Base-by-base conservation (phyloP, 2,797 vertebrate species). In the Lacerta agilis region DNA sequence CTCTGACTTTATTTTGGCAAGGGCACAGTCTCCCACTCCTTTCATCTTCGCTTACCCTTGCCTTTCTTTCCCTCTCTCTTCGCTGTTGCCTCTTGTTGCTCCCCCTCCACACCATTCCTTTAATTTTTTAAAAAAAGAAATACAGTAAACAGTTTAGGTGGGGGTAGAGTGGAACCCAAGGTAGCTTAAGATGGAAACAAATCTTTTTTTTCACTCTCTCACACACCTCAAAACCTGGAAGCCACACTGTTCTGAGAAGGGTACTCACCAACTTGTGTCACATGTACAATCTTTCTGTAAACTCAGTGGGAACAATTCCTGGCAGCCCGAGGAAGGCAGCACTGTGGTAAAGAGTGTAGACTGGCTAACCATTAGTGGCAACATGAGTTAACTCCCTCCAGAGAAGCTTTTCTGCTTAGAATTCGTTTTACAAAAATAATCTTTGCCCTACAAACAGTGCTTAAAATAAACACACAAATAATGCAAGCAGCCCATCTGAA, bases 1-100 rank as follows among this genome's bases (percentile, higher is more conserved):
- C 92, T 90, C 90, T 92, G 89, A 79, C 1, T 29, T 91, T 90
- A 36, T 55, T 87, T 77, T 78, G 85, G 86, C 88, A 75, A 81
- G 55, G 20, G 29, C 29, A 20, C 17, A 36, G 8, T 11, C 5
- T 5, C 10, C 13, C 43, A 5, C 27, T 27, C 9, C 5, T 27
- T 76, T 18, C 58, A 38, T 80, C 33, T 58, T 41, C 36, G 41
- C 4, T 75, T 64, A 45, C 27, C 49, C 27, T 36, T 0, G 36
- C 15, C n/a, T 67, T 29, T 36, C 5, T 45, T 18, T 11, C 13
- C 8, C 27, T 43, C 20, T 79, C 38, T 36, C 20, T 66, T 66
- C 2, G 29, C 0, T 25, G 4, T 4, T 49, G 8, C 0, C 0
- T 0, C 3, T 0, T 0, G 6, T 86, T 38, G 29, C 43, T 33